phyloP scores from a whole-genome alignment of 2,888 invertebrate species.

The Leucania comma region DNA sequence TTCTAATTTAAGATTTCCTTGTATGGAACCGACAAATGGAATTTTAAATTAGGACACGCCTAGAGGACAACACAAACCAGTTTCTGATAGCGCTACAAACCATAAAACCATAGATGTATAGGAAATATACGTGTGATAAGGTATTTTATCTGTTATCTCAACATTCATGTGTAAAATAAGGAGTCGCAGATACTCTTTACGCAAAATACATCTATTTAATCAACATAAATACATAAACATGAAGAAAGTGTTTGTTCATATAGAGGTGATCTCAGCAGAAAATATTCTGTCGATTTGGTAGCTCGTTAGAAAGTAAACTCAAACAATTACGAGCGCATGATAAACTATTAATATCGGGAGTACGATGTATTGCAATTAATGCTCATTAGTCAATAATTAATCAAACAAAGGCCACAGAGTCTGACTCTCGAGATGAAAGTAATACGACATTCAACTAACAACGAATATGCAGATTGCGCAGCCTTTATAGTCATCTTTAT shows the following conservation, averaged over 20 bases:
- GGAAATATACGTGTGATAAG: conserved; percentile 41
- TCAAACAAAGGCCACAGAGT: conserved; percentile 36
- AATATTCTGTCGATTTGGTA: conserved; percentile 56
- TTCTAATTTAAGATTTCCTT: conserved; percentile 61
- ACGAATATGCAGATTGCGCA: conserved; percentile 15
- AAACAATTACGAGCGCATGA: conserved; percentile 48
- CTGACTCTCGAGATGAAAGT: conserved; percentile 35
- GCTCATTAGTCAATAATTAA: conserved; percentile 51
- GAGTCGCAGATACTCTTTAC: conserved; percentile 41
- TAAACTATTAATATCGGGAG: conserved; percentile 46
- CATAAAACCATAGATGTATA: conserved; percentile 40
- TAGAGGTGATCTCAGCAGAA: conserved; percentile 52
- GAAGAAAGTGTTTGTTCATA: conserved; percentile 52
- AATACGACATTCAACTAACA: conserved; percentile 23
- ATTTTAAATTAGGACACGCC: conserved; percentile 57
- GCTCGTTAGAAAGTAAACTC: conserved; percentile 60
- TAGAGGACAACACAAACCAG: conserved; percentile 50
- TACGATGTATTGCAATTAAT: conserved; percentile 39
- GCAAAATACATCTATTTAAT: conserved; percentile 55
- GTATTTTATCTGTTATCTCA: conserved; percentile 42
- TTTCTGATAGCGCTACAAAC: conserved; percentile 43
- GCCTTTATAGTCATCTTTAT: conserved; percentile 12
- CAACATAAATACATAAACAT: conserved; percentile 63
- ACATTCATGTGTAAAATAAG: conserved; percentile 41
- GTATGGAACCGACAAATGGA: conserved; percentile 52